Base-by-base conservation (phyloP, 2,888 invertebrate genomes). In the Hirtodrosophila alboralis region DNA sequence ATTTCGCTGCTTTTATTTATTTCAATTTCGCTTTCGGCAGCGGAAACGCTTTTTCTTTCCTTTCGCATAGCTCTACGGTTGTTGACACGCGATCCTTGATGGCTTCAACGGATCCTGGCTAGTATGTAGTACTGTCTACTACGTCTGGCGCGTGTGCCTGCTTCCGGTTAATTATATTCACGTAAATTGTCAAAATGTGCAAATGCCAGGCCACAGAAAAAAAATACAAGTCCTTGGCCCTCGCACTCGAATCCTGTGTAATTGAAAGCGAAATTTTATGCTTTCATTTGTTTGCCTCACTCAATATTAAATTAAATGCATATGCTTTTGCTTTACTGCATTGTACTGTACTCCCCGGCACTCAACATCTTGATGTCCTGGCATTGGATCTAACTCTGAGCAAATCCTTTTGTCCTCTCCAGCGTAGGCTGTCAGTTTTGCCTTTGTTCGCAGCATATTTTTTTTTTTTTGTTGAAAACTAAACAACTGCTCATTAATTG, bases 141-240 rank as follows among this genome's bases (percentile, higher is more conserved):
- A 47, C 58, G 68, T 65, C 72, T 88, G 90, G 86, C 90, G 90
- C 91, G 90, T 90, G 91, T 89, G 87, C 84, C 86, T 72, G 90
- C 85, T 90, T 90, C 90, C 91, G 88, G 89, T 90, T 90, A 88
- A 89, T 90, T 90, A 89, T 89, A 75, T 76, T 84, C 75, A 54
- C 66, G 56, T 65, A 69, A 66, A 66, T 66, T 70, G 66, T 70
- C 81, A 60, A 74, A 60, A 49, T 79, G 80, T 70, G 75, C 76
- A 75, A 84, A 73, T 54, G 58, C 65, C 44, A 70, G 40, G 40
- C 68, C 37, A 23, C 37, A 23, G 4, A 4, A 8, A 40, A 33
- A 28, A 31, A 41, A 21, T 23, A 38, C 34, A 44, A 38, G 31
- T 48, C 36, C 36, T 33, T 12, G 3, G 13, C 44, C 28, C 36